phyloP scores from a whole-genome alignment of 2,888 invertebrate species.

The Ectobius pallidus region DNA sequence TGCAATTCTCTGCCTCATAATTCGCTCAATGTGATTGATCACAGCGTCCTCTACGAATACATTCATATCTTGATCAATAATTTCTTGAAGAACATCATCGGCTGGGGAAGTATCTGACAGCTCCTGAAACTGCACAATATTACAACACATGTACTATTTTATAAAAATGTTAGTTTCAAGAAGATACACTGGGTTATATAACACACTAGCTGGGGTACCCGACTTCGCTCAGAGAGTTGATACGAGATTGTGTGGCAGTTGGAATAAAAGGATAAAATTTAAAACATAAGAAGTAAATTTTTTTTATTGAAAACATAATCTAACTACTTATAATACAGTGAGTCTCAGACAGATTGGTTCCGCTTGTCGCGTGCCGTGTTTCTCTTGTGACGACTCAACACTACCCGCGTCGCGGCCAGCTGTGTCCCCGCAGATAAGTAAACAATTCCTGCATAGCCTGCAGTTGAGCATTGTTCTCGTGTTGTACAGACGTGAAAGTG shows the following conservation, averaged over 20 bases:
- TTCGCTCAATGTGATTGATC: slow-evolving; percentile 62
- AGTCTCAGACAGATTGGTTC: no score
- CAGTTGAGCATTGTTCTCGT: no score
- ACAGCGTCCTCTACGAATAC: slow-evolving; percentile 52
- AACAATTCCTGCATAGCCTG: no score
- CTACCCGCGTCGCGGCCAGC: no score
- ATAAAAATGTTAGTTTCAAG: not conserved
- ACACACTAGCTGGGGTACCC: not conserved
- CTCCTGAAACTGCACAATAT: slow-evolving; percentile 6
- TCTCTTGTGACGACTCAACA: no score
- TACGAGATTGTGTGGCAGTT: no score
- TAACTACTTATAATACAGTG: not conserved
- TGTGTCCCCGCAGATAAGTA: no score
- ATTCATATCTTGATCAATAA: slow-evolving; percentile 17
- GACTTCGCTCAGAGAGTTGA: no score
- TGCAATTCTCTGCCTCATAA: slow-evolving; percentile 64
- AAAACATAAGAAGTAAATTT: not conserved
- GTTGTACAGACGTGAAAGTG: no score
- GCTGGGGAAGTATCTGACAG: not conserved
- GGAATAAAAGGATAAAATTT: no score
- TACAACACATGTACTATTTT: not conserved
- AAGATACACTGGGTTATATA: not conserved
- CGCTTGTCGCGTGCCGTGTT: no score
- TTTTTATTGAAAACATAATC: not conserved
- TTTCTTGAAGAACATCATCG: slow-evolving; percentile 28